Evolutionary conservation across 2,888 invertebrate species (phyloP).

Genomic region (Prionchulus punctatus): DNA sequence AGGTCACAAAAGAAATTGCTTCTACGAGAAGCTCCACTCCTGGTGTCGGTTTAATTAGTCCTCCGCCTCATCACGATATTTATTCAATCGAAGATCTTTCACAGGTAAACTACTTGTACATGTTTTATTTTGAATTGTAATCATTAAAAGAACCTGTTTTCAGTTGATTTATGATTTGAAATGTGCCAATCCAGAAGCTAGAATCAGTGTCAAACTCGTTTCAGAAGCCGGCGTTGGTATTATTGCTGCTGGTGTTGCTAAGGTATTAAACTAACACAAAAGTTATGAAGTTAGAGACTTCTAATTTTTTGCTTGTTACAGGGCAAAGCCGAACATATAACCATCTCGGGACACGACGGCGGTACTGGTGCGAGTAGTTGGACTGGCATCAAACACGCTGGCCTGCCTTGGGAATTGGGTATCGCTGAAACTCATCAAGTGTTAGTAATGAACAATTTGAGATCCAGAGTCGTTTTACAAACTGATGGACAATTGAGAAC

Average conservation of each 20-base stretch:
- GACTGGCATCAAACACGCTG: conserved; percentile 96
- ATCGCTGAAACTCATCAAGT: conserved; percentile 90
- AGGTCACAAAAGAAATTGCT: conserved; percentile 87
- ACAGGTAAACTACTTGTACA: no score
- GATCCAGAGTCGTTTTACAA: conserved; percentile 81
- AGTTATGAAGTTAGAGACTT: conserved; percentile 29
- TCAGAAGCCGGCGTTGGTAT: conserved; percentile 98
- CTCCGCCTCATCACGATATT: conserved; percentile 98
- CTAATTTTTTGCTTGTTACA: conserved; percentile 31
- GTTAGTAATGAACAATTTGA: conserved; percentile 70
- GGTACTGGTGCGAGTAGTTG: conserved; percentile 94
- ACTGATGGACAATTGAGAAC: conserved; percentile 88
- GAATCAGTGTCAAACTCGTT: conserved; percentile 91
- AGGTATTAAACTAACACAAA: conserved; percentile 52
- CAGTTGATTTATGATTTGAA: conserved; percentile 86
- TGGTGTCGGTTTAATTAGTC: conserved; percentile 91
- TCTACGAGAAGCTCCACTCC: conserved; percentile 83
- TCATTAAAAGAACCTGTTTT: conserved; percentile 16
- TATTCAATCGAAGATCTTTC: conserved; percentile 98
- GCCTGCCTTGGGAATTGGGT: conserved; percentile 95
- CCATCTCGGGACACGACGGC: conserved; percentile 92
- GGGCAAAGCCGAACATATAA: conserved; percentile 92
- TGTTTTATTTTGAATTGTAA: no score
- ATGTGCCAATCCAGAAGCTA: conserved; percentile 80
- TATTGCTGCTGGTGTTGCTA: conserved; percentile 94